Percentiles rank a stretch among this genome's conserved stretches.
Evolutionary conservation across 1,140 invertebrate genomes (phyloP).

Genomic region (Drosophila santomea): DNA sequence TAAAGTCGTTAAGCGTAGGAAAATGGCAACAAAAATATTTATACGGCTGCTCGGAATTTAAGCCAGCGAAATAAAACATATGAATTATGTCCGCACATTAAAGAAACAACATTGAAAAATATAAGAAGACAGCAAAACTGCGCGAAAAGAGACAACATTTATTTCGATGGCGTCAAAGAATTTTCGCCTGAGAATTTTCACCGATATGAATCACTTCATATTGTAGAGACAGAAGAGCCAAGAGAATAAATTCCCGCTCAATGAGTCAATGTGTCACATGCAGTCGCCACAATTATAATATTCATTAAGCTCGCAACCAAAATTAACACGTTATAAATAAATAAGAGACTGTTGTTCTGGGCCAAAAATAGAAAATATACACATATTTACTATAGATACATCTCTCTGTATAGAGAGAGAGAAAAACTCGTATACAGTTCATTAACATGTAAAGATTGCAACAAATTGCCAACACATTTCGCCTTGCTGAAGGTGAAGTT

Average conservation of each 20-base stretch:
- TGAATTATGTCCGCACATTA: slow-evolving; percentile 71
- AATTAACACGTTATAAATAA: slow-evolving; percentile 60
- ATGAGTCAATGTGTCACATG: slow-evolving; percentile 77
- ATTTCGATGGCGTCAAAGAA: slow-evolving; percentile 47
- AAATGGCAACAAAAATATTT: slow-evolving; percentile 51
- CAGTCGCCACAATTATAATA: slow-evolving; percentile 43
- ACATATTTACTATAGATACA: background rate
- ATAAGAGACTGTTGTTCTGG: slow-evolving; percentile 9
- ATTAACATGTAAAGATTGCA: slow-evolving; percentile 74
- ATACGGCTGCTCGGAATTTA: slow-evolving; percentile 50
- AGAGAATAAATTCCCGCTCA: slow-evolving; percentile 47
- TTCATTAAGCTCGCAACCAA: slow-evolving; percentile 42
- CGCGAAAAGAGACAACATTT: slow-evolving; percentile 9
- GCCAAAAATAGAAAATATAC: slow-evolving; percentile 26
- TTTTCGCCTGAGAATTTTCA: slow-evolving; percentile 30
- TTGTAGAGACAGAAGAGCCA: background rate
- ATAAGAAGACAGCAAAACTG: slow-evolving; percentile 10
- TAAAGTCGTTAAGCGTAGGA: slow-evolving; percentile 41
- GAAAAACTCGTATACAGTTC: slow-evolving; percentile 43
- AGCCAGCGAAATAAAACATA: slow-evolving; percentile 77
- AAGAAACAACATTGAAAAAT: slow-evolving; percentile 40
- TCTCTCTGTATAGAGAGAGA: background rate
- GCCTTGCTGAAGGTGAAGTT: slow-evolving; percentile 70
- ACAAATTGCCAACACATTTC: slow-evolving; percentile 50
- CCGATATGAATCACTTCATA: slow-evolving; percentile 52